Evolutionary conservation across 1,140 invertebrate species (phyloP).

Genomic region (Drosophila sturtevanti): DNA sequence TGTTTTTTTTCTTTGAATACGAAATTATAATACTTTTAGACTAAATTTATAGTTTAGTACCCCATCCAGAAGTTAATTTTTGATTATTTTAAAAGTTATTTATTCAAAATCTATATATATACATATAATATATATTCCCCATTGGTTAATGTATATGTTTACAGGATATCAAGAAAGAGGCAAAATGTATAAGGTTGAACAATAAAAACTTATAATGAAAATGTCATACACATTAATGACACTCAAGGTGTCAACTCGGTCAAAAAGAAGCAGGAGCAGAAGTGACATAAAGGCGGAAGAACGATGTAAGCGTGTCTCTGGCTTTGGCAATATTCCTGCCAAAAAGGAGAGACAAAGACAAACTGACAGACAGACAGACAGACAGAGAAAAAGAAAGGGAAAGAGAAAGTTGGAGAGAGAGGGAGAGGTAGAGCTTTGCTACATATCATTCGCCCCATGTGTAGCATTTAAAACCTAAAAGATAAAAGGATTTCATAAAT

Average conservation of each 20-base stretch:
- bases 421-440: neutral
- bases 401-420: neutral
- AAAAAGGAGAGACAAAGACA: too few relatives aligned
- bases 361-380: conserved; percentile 22
- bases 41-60: too few relatives aligned
- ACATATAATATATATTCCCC: too few relatives aligned
- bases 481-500: conserved; percentile 79
- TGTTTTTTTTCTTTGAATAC: too few relatives aligned
- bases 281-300: neutral
- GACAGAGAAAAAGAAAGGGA: neutral
- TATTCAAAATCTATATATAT: too few relatives aligned
- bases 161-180: neutral
- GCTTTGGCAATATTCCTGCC: conserved; percentile 75
- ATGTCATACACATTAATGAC: conserved; percentile 77
- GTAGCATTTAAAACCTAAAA: conserved; percentile 67
- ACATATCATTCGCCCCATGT: conserved; percentile 35
- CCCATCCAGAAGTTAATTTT: too few relatives aligned
- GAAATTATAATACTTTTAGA: too few relatives aligned
- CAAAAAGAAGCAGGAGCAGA: neutral
- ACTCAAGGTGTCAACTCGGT: conserved; percentile 70
- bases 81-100: too few relatives aligned
- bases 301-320: conserved; percentile 43
- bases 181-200: conserved; percentile 22
- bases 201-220: conserved; percentile 73
- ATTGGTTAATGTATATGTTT: neutral